Base-by-base conservation (phyloP, 1,140 invertebrate genomes). In the Triops longicaudatus region DNA sequence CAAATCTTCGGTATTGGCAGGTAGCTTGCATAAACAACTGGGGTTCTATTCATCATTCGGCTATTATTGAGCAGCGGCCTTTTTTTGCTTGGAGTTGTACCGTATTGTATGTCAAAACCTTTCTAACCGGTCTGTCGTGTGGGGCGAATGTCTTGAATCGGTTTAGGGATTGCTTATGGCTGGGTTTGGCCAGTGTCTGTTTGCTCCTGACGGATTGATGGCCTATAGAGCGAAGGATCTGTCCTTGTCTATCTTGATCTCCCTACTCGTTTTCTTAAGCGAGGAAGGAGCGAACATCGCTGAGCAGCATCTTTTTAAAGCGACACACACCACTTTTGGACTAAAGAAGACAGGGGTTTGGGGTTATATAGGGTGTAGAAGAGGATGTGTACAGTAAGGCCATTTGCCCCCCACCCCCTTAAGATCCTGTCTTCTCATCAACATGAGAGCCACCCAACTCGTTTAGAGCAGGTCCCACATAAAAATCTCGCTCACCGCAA, bases 191-290 rank as follows among this genome's bases (percentile, higher is more conserved):
- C 50, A 63, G 14, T 22, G 14, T 63, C 22, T 63, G 50, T 63
- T 22, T 63, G 22, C 50, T 63, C 50, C 50, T 63, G 50, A 63
- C 50, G 50, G 14, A 63, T 63, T 63, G 50, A 63, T 63, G 50
- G 50, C 17, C 50, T 63, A 63, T 63, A 63, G 50, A 63, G 50
- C 17, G 22, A 9, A 22, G 50, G 50, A 63, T 63, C 50, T 63
- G 50, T 63, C 50, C 50, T 63, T 63, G 50, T 63, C 50, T 9
- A 63, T 63, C 50, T 63, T 63, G 50, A 63, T 63, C 50, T 63
- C 17, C 17, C 22, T 17, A 63, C 50, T 63, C 50, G 50, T 22
- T 63, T 63, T 63, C 22, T 9, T 9, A 22, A 63, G 50, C 3
- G 22, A 63, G 50, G 17, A 63, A 63, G 22, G 22, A 9, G 50